These are phyloP conservation scores for Strigamia maritima DNA, from an alignment of 2,888 invertebrate species.

Conservation along the genomic window DNA sequence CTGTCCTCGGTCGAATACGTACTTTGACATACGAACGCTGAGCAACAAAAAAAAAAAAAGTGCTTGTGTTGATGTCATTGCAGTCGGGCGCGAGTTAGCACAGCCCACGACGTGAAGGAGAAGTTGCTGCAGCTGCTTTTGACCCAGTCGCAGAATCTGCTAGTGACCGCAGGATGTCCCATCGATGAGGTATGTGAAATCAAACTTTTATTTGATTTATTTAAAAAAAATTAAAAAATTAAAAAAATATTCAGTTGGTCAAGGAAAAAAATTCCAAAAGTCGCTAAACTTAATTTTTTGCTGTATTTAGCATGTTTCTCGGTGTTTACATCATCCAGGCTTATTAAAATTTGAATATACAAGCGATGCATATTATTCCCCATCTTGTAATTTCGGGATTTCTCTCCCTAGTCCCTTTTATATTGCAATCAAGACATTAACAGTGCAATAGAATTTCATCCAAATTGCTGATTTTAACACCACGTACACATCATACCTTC, in stretches of 20 bases:
- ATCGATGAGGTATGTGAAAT: slow-evolving; percentile 77
- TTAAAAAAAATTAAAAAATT: background rate
- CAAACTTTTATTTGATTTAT: slow-evolving; percentile 38
- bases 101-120: slow-evolving; percentile 75
- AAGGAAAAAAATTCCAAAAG: too few species aligned
- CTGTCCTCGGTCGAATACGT: background rate
- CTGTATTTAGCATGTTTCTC: too few species aligned
- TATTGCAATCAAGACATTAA: background rate
- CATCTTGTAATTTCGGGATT: background rate
- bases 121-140: slow-evolving; percentile 83
- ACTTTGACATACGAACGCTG: slow-evolving; percentile 19
- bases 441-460: background rate
- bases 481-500: background rate
- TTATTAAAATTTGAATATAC: too few species aligned
- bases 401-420: background rate
- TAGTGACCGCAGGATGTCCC: slow-evolving; percentile 87
- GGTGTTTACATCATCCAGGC: too few species aligned
- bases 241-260: too few species aligned
- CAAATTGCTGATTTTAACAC: background rate
- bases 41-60: slow-evolving; percentile 20
- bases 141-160: slow-evolving; percentile 79
- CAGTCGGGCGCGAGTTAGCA: slow-evolving; percentile 48
- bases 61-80: slow-evolving; percentile 38
- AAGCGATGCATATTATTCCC: too few species aligned
- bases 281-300: too few species aligned